phyloP scores from a whole-genome alignment of 2,113 vertebrate genomes.

The Vulpes lagopus region DNA sequence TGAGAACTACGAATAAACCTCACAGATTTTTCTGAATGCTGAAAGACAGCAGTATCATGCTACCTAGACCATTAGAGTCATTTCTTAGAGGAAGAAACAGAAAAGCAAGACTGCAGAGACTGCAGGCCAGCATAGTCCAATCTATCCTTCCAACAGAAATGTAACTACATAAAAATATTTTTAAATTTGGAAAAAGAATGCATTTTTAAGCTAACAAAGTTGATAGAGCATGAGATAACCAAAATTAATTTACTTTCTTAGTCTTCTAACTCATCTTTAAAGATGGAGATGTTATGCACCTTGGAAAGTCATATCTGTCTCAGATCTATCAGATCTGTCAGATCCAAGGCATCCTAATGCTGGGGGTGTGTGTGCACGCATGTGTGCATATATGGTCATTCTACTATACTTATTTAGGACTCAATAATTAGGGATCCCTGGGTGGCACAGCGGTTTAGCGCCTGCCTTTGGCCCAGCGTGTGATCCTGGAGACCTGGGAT shows the following conservation, averaged over 20 bases:
- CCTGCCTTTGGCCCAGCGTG: too few species aligned
- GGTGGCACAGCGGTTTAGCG: too few species aligned
- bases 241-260: neutral
- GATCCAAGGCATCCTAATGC: neutral
- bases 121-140: neutral
- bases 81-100: neutral
- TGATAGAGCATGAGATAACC: neutral
- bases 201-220: neutral
- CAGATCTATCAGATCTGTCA: neutral
- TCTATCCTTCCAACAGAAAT: neutral
- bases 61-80: neutral
- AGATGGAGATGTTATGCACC: neutral
- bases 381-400: neutral
- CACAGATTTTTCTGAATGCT: neutral
- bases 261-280: conserved; percentile 8
- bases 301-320: neutral
- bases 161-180: neutral
- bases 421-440: neutral
- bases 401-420: neutral
- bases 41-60: neutral
- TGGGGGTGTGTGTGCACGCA: neutral
- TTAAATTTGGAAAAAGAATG: neutral
- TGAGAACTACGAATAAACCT: neutral
- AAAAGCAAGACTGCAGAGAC: neutral
- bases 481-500: too few species aligned